A percentile compares a stretch with the other conserved stretches of the same genome.
These are phyloP conservation scores for Spicauda simplicius DNA, from an alignment of 2,888 invertebrate species.

Conservation along the genomic window DNA sequence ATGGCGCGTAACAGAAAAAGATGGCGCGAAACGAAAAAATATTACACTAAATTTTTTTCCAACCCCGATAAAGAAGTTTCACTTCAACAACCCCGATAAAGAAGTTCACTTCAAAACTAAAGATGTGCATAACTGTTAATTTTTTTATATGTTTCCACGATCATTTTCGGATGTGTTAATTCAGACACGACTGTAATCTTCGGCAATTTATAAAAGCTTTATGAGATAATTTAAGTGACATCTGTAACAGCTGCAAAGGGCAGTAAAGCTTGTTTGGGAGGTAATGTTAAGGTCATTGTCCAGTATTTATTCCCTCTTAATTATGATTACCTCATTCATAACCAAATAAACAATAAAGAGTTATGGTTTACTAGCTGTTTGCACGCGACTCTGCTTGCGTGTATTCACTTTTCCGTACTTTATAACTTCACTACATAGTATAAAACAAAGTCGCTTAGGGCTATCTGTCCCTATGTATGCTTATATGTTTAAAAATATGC, in stretches of 20 bases:
- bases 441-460: too few relatives aligned
- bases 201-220: constrained; percentile 16
- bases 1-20: too few relatives aligned
- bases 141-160: too few relatives aligned
- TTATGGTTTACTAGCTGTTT: background rate
- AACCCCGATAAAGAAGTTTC: too few relatives aligned
- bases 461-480: too few relatives aligned
- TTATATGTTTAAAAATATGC: too few relatives aligned
- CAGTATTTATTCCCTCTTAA: constrained; percentile 18
- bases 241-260: constrained; percentile 26
- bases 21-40: too few relatives aligned
- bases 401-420: background rate
- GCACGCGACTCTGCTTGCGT: background rate
- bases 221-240: constrained; percentile 23
- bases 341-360: constrained; percentile 6
- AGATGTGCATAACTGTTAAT: too few relatives aligned
- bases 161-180: background rate
- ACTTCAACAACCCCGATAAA: too few relatives aligned
- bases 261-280: constrained; percentile 19
- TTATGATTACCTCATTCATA: constrained; percentile 12
- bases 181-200: constrained; percentile 1
- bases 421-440: too few relatives aligned
- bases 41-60: too few relatives aligned
- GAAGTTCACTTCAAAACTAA: too few relatives aligned
- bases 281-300: constrained; percentile 27